Base-by-base conservation (phyloP, 2,888 invertebrate species). In the Spilarctia lutea region DNA sequence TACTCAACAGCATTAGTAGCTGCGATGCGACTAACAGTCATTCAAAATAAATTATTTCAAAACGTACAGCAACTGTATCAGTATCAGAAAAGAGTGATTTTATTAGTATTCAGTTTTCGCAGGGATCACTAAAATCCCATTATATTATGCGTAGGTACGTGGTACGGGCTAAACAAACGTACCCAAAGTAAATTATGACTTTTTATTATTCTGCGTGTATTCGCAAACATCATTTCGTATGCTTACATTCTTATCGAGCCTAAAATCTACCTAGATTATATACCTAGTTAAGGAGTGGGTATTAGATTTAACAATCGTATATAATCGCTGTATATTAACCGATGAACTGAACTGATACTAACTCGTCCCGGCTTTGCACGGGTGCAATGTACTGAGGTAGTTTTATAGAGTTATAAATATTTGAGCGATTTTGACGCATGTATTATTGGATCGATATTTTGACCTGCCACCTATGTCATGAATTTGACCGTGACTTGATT, bases 71-170 rank as follows among this genome's bases (percentile, higher is more conserved):
- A 66, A 18, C 20, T 72, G 52, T 60, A 33, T 42, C n/a, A 27
- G 52, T 27, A 39, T 18, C 27, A 71, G 33, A 48, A 72, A 72
- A 66, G 42, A 42, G 52, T 42, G 67, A 27, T 65, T 35, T 39
- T n/a, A 39, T 66, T 52, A 72, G 72, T 67, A 72, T 72, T 30
- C 72, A 72, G 39, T 67, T 73, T 73, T 24, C 33, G 73, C 68
- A 68, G 42, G 72, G 72, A 72, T 68, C 65, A 72, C 65, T 68
- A 63, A 71, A 72, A 72, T 63, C 11, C 52, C 27, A 20, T 70
- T 65, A 56, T 52, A 72, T 33, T 67, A n/a, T n/a, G 24, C 68
- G 52, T 48, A 73, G 13, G 48, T 66, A 70, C 52, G 45, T 68
- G 10, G 75, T 72, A 75, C 35, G 30, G 68, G 33, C 68, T 68